phyloP scores from a whole-genome alignment of 2,797 vertebrate species.

The Carcharodon carcharias region DNA sequence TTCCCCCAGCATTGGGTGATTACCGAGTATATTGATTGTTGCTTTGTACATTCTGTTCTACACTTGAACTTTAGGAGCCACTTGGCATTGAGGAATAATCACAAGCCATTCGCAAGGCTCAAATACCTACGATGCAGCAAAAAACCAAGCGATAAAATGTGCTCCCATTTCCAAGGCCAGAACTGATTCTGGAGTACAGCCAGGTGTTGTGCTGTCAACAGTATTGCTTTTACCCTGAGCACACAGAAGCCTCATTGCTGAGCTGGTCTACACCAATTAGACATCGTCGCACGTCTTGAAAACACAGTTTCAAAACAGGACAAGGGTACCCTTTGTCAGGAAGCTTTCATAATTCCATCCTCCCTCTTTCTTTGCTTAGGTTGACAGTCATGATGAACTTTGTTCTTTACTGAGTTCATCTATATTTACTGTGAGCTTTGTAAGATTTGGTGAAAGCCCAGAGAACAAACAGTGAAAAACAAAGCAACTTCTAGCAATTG shows the following conservation, averaged over 20 bases:
- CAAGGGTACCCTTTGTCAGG: neutral
- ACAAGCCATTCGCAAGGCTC: conserved; percentile 45
- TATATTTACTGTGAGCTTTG: neutral
- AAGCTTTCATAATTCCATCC: neutral
- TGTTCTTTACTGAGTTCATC: neutral
- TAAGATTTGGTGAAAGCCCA: neutral
- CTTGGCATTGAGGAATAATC: conserved; percentile 47
- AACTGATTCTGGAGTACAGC: conserved; percentile 22
- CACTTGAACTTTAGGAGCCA: conserved; percentile 55
- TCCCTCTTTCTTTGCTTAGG: neutral
- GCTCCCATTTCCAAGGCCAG: conserved; percentile 33
- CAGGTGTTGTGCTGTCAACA: conserved; percentile 32
- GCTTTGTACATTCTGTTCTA: conserved; percentile 72
- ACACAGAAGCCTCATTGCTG: conserved; percentile 19
- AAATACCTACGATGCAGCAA: conserved; percentile 34
- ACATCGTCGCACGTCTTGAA: conserved; percentile 6
- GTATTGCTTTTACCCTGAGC: conserved; percentile 31
- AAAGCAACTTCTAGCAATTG: neutral
- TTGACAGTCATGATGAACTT: neutral
- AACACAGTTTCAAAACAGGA: conserved; percentile 11
- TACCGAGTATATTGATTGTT: conserved; percentile 57
- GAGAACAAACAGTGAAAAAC: neutral
- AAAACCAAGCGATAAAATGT: conserved; percentile 32
- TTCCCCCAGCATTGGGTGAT: conserved; percentile 45
- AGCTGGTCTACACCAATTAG: conserved; percentile 16